Conservation (phyloP, 1,140 invertebrate genomes). For the Bombus cullumanus region DNA sequence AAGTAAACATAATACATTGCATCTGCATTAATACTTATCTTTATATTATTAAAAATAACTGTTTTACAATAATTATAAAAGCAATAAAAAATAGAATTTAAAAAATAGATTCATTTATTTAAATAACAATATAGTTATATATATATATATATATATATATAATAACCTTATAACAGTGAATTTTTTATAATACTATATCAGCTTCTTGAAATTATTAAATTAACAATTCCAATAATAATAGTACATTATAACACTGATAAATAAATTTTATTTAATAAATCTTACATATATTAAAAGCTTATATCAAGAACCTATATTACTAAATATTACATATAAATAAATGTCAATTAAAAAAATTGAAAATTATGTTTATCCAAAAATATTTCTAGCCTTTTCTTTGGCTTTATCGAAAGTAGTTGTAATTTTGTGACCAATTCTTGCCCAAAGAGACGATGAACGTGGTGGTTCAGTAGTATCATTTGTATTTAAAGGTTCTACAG, state of each 20-base stretch:
- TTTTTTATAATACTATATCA: slow-evolving; percentile 49
- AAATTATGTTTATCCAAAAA: slow-evolving; percentile 79
- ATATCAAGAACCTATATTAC: background rate
- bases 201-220: slow-evolving; percentile 37
- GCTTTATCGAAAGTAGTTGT: slow-evolving; percentile 78
- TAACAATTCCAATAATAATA: slow-evolving; percentile 18
- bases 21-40: slow-evolving; percentile 11
- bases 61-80: background rate
- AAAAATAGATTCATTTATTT: slow-evolving; percentile 45
- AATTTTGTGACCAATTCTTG: slow-evolving; percentile 82
- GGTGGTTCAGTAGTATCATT: slow-evolving; percentile 64
- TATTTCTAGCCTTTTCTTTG: slow-evolving; percentile 82
- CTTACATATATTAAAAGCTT: background rate
- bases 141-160: background rate
- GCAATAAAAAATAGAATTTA: slow-evolving; percentile 9
- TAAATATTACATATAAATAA: slow-evolving; percentile 51
- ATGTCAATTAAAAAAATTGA: slow-evolving; percentile 41
- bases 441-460: slow-evolving; percentile 83
- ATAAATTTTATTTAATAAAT: slow-evolving; percentile 48
- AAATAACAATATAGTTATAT: slow-evolving; percentile 46
- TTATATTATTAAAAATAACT: background rate
- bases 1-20: slow-evolving; percentile 68
- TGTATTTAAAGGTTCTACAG: slow-evolving; percentile 23
- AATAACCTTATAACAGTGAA: slow-evolving; percentile 42
- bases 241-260: slow-evolving; percentile 44